Evolutionary conservation across 2,113 vertebrate species (phyloP), one percentile per base, ranked within the genome.

Genomic region (Butorides virescens): DNA sequence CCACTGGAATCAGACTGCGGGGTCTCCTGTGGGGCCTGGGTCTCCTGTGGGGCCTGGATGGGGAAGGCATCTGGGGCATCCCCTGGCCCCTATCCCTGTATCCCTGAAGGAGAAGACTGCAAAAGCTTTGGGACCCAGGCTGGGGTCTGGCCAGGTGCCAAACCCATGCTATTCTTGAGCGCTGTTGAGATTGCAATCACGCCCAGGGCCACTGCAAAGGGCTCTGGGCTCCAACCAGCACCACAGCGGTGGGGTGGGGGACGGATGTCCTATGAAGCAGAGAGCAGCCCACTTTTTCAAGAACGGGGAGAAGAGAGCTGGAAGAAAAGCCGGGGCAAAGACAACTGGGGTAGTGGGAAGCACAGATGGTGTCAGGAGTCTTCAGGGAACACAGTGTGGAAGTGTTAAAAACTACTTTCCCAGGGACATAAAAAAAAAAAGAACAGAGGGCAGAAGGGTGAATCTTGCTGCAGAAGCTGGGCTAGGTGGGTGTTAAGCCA

Each of bases 181-280:
- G 4, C 13, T 73, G 15, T 96, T 95, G 74, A 8, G 83, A 97
- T 96, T 95, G 32, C 78, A 55, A 2, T 90, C 95, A 96, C 46
- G 50, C 22, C n/a, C 71, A 93, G 50, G 88, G 94, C 62, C 85
- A 61, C 75, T 30, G 27, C 81, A 49, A 49, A 93, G 59, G 74
- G 42, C 70, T 91, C 61, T 23, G 86, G 46, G 50, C 79, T 95
- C 93, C 73, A 29, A 87, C 8, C 80, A 71, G 61, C 50, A 15
- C 13, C 66, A 4, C 0, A 0, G 34, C 0, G 3, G 15, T 63
- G n/a, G 39, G 37, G 1, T 2, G 1, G 49, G 34, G 55, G 39
- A 53, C 1, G 3, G 13, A 17, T 2, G 17, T 42, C 58, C 52
- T 62, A 50, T 81, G 52, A 75, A 92, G 36, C 42, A n/a, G 19